These are phyloP conservation scores for Mesopsocus fuscifrons DNA, from an alignment of 2,888 invertebrate genomes.

Conservation along the genomic window DNA sequence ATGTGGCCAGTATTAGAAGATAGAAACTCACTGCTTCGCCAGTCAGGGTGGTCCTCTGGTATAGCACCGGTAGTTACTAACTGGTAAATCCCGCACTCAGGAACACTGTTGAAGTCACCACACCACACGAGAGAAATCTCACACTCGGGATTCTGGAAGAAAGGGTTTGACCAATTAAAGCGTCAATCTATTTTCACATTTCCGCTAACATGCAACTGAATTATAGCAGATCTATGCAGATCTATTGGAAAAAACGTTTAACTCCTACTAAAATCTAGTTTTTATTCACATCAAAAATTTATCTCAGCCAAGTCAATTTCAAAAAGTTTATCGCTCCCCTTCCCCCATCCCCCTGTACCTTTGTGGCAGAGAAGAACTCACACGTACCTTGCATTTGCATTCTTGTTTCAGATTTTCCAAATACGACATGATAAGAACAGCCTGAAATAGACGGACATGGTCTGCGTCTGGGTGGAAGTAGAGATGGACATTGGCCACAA, in stretches of 20 bases:
- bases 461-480: slow-evolving; percentile 86
- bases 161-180: background rate
- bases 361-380: too few species aligned
- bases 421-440: slow-evolving; percentile 50
- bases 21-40: slow-evolving; percentile 50
- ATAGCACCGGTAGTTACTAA: slow-evolving; percentile 52
- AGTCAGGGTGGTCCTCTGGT: slow-evolving; percentile 44
- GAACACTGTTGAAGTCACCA: slow-evolving; percentile 86
- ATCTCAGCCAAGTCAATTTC: too few species aligned
- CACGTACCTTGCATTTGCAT: slow-evolving; percentile 23
- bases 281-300: background rate
- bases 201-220: background rate
- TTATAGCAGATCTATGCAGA: too few species aligned
- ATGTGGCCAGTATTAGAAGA: too few species aligned
- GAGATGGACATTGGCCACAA: slow-evolving; percentile 77
- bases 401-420: slow-evolving; percentile 35
- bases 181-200: background rate
- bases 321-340: too few species aligned
- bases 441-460: slow-evolving; percentile 74
- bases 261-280: background rate
- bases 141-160: slow-evolving; percentile 24
- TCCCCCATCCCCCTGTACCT: too few species aligned
- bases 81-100: slow-evolving; percentile 62
- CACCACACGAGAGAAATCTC: slow-evolving; percentile 53
- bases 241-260: background rate